Evolutionary conservation across 2,888 invertebrate species (phyloP).

Genomic region (Drosophila prolongata): DNA sequence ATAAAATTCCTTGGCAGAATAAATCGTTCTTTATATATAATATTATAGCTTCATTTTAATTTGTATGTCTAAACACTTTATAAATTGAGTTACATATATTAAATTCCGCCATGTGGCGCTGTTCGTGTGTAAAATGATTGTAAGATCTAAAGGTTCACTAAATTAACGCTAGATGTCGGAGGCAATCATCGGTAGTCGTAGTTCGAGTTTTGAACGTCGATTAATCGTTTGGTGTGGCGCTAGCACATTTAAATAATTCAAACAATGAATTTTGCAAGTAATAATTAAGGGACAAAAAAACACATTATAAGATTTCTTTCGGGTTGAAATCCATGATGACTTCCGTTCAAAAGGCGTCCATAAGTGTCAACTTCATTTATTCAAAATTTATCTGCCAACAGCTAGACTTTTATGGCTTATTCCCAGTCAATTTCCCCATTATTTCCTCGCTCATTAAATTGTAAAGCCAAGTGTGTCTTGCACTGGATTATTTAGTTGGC

Average conservation of each 20-base stretch:
- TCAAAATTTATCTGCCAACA: too few relatives aligned
- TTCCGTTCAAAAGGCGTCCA: too few relatives aligned
- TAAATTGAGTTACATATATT: too few relatives aligned
- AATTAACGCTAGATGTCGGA: background rate
- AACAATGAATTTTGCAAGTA: background rate
- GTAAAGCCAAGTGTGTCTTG: slow-evolving; percentile 13
- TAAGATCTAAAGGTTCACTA: background rate
- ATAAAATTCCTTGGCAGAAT: too few relatives aligned
- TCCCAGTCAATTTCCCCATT: slow-evolving; percentile 1
- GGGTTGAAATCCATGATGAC: too few relatives aligned
- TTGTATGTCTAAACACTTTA: too few relatives aligned
- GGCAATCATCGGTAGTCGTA: background rate
- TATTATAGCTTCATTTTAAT: too few relatives aligned
- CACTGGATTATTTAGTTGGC: slow-evolving; percentile 12
- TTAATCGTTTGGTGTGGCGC: background rate
- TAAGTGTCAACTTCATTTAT: background rate
- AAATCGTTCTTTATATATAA: too few relatives aligned
- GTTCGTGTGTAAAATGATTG: background rate
- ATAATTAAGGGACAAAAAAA: too few relatives aligned
- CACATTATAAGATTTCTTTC: too few relatives aligned
- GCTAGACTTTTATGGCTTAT: background rate
- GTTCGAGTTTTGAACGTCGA: background rate
- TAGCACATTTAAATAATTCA: background rate
- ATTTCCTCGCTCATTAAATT: slow-evolving; percentile 13
- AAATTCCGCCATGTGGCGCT: background rate